These are phyloP conservation scores for Microctonus brassicae DNA, from an alignment of 2,888 invertebrate species.

Conservation along the genomic window DNA sequence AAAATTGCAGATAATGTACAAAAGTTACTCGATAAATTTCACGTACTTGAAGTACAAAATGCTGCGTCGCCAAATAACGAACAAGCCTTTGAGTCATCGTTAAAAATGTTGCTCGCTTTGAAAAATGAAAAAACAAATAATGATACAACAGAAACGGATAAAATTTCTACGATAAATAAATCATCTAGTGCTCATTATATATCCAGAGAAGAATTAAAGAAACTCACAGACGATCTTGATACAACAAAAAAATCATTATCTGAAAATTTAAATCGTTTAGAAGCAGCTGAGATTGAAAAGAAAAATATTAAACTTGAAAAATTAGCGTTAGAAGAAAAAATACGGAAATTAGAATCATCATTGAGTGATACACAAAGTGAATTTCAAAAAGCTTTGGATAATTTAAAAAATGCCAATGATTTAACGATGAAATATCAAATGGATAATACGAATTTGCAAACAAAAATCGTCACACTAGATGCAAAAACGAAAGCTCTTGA, in stretches of 20 bases:
- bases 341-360: slow-evolving; percentile 48
- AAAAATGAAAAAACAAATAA: slow-evolving; percentile 37
- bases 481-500: slow-evolving; percentile 36
- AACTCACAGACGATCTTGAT: slow-evolving; percentile 41
- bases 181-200: background rate
- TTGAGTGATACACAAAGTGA: slow-evolving; percentile 43
- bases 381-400: slow-evolving; percentile 39
- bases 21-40: slow-evolving; percentile 72
- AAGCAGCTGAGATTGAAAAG: slow-evolving; percentile 43
- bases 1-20: slow-evolving; percentile 78
- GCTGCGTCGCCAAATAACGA: slow-evolving; percentile 54
- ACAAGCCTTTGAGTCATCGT: slow-evolving; percentile 52
- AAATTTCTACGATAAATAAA: slow-evolving; percentile 6
- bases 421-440: slow-evolving; percentile 44
- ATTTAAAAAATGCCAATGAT: slow-evolving; percentile 44
- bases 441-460: slow-evolving; percentile 46
- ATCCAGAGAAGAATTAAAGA: slow-evolving; percentile 33
- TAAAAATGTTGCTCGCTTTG: slow-evolving; percentile 55
- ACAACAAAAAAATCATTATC: slow-evolving; percentile 39
- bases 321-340: slow-evolving; percentile 43
- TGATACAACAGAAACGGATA: slow-evolving; percentile 9
- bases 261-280: slow-evolving; percentile 32
- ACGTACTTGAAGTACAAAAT: slow-evolving; percentile 61
- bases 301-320: slow-evolving; percentile 46
- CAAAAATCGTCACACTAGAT: slow-evolving; percentile 41